Evolutionary conservation across 2,113 vertebrate species (phyloP).

Genomic region (Planiliza haematocheilus): DNA sequence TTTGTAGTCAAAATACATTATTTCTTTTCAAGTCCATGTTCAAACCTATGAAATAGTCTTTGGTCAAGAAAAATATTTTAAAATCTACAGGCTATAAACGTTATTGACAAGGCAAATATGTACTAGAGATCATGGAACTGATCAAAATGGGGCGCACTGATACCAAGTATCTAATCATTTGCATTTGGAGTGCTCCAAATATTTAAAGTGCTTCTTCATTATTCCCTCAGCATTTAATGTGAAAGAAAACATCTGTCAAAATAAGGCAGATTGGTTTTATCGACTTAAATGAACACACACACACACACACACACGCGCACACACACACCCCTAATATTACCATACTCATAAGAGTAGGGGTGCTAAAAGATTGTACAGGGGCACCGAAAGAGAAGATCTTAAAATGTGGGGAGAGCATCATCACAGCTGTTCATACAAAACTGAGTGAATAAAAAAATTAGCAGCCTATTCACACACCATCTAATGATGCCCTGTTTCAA

Average conservation of each 20-base stretch:
- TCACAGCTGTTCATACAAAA: constrained; percentile 68
- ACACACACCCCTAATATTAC: constrained; percentile 27
- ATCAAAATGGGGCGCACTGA: constrained; percentile 90
- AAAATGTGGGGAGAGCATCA: constrained; percentile 50
- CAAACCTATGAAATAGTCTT: constrained; percentile 82
- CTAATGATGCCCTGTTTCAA: constrained; percentile 66
- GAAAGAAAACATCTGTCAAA: constrained; percentile 78
- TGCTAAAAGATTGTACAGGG: constrained; percentile 27
- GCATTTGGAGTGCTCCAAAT: constrained; percentile 93
- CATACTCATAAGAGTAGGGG: constrained; percentile 59
- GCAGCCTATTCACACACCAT: constrained; percentile 83
- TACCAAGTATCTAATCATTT: constrained; percentile 93
- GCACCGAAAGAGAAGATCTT: constrained; percentile 28
- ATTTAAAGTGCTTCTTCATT: constrained; percentile 97
- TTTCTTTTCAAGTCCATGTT: constrained; percentile 74
- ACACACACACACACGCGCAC: background rate
- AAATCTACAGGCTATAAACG: constrained; percentile 82
- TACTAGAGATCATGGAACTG: constrained; percentile 96
- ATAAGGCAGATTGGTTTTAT: constrained; percentile 80
- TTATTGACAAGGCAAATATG: constrained; percentile 57
- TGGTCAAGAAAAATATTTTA: constrained; percentile 86
- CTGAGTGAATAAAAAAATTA: constrained; percentile 73
- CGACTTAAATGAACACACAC: constrained; percentile 44
- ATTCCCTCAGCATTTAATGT: constrained; percentile 81
- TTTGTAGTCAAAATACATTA: constrained; percentile 81